Conservation (phyloP, 1,140 invertebrate species). For the Aculops lycopersici region DNA sequence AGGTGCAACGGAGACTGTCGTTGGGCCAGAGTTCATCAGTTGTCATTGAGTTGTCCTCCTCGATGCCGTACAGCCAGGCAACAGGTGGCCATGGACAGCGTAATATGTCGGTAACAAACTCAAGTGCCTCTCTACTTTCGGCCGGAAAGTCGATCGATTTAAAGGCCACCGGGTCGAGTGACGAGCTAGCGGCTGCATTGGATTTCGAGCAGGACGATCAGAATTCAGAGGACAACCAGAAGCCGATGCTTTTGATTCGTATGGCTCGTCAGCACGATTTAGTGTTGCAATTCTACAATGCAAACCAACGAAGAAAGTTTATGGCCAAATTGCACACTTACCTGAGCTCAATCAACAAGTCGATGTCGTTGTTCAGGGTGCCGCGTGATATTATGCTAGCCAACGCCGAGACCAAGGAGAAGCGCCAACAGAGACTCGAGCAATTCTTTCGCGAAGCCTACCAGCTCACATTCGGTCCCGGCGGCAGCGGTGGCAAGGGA, state of each 20-base stretch:
- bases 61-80: neutral
- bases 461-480: conserved; percentile 23
- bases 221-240: conserved; percentile 16
- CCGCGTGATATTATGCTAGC: conserved; percentile 53
- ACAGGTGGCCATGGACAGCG: conserved; percentile 14
- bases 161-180: conserved; percentile 20
- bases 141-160: too few species aligned
- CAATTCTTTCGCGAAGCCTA: conserved; percentile 97
- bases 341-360: conserved; percentile 43
- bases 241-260: conserved; percentile 48
- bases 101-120: conserved; percentile 25
- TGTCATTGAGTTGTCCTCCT: neutral
- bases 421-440: conserved; percentile 65
- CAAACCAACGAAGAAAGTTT: conserved; percentile 47
- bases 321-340: conserved; percentile 59
- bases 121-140: conserved; percentile 41
- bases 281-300: conserved; percentile 63
- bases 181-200: conserved; percentile 17
- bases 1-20: conserved; percentile 43
- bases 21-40: conserved; percentile 31
- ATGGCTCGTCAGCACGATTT: conserved; percentile 76
- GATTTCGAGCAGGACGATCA: neutral
- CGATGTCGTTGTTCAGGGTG: conserved; percentile 28
- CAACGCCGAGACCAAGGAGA: conserved; percentile 75
- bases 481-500: neutral